Evolutionary conservation across 2,797 vertebrate species (phyloP).

Genomic region (Typhlichthys subterraneus): DNA sequence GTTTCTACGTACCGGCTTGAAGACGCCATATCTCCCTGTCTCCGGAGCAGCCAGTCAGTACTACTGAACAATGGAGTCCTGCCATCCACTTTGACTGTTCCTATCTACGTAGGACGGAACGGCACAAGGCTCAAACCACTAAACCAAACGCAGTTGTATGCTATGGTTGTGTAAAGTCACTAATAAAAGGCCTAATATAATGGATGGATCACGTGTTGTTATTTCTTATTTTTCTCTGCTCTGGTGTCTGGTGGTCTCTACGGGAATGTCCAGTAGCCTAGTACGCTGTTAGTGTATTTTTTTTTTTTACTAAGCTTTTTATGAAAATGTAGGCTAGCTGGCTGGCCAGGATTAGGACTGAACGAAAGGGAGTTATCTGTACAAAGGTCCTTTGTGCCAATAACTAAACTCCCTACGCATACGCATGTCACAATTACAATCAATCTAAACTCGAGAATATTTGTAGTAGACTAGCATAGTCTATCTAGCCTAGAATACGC

Average conservation of each 20-base stretch:
- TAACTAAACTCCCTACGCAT: no score
- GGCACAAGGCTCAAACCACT: constrained; percentile 33
- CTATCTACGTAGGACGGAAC: constrained; percentile 36
- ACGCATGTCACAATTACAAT: no score
- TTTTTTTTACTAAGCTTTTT: no score
- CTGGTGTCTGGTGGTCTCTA: no score
- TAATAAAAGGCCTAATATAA: not conserved
- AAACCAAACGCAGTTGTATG: not conserved
- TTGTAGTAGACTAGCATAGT: not conserved
- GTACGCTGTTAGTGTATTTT: no score
- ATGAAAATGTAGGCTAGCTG: not conserved
- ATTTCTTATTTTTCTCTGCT: no score
- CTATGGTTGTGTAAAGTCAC: not conserved
- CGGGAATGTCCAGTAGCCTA: no score
- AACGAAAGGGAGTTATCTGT: no score
- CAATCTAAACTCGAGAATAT: not conserved
- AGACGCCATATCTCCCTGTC: constrained; percentile 72
- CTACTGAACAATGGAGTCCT: constrained; percentile 20
- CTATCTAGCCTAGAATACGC: not conserved
- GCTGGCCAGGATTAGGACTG: not conserved
- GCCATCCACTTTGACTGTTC: constrained; percentile 60
- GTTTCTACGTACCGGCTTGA: constrained; percentile 75
- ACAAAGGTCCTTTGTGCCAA: no score
- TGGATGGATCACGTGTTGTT: no score
- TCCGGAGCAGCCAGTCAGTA: constrained; percentile 19